Evolutionary conservation across 2,113 vertebrate genomes (phyloP).

Genomic region (Rhinolophus sinicus): DNA sequence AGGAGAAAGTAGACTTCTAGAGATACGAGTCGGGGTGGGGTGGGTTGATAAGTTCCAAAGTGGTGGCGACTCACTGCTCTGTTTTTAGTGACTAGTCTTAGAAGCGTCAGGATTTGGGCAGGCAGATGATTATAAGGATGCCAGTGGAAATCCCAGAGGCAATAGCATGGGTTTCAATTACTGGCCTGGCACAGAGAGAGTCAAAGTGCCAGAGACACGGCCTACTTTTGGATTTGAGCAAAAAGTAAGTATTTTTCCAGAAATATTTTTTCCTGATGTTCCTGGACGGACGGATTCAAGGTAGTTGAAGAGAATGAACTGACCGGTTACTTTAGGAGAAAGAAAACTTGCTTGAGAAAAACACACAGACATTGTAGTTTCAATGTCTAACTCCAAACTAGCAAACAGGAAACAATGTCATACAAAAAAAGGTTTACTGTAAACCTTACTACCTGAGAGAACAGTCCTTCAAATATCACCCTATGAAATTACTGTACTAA

Average conservation of each 20-base stretch:
- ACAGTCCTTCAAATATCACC: neutral
- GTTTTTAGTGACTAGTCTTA: neutral
- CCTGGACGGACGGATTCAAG: neutral
- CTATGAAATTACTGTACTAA: neutral
- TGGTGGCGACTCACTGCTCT: neutral
- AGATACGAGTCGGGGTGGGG: neutral
- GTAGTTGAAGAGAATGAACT: neutral
- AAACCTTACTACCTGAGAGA: neutral
- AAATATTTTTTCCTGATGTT: neutral
- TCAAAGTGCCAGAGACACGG: neutral
- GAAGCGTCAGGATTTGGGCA: neutral
- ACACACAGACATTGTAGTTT: neutral
- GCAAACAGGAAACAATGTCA: neutral
- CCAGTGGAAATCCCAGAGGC: neutral
- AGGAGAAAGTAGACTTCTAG: neutral
- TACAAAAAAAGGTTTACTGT: neutral
- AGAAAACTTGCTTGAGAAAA: constrained; percentile 33
- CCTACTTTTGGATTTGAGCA: neutral
- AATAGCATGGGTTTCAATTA: neutral
- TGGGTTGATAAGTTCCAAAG: neutral
- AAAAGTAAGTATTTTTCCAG: neutral
- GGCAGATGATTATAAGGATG: neutral
- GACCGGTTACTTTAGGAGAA: neutral
- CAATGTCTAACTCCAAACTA: neutral
- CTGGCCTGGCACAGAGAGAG: neutral